A percentile compares a stretch with the other conserved stretches of the same genome.
Conservation (phyloP, 2,797 vertebrate species). For the Dendrocincla tyrannina region DNA sequence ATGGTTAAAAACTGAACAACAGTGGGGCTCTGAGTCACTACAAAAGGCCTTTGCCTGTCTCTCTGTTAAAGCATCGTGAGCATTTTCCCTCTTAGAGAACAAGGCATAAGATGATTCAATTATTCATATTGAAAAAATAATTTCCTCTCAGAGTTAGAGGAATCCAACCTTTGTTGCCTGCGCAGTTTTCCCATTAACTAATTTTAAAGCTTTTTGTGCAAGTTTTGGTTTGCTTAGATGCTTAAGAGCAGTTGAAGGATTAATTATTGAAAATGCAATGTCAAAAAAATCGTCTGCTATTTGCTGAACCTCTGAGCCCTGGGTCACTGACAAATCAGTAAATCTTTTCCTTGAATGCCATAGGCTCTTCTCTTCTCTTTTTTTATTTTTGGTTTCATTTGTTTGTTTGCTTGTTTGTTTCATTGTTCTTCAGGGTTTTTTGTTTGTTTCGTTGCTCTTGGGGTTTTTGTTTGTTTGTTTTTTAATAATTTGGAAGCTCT, state of each 20-base stretch:
- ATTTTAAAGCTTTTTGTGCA: not conserved
- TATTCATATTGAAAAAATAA: not conserved
- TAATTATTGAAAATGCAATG: not conserved
- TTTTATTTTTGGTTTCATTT: too few relatives aligned
- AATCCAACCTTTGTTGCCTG: not conserved
- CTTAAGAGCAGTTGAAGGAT: not conserved
- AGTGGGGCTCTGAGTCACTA: not conserved
- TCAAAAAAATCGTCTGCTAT: not conserved
- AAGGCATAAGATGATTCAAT: not conserved
- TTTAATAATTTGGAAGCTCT: not conserved
- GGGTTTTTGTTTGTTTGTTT: not conserved
- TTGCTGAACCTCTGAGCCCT: not conserved
- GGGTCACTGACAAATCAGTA: not conserved
- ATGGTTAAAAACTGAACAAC: not conserved
- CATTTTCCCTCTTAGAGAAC: not conserved
- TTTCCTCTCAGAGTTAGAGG: not conserved
- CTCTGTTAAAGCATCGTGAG: not conserved
- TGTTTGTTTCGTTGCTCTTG: too few relatives aligned
- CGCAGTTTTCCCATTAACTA: not conserved
- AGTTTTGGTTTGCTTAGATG: not conserved
- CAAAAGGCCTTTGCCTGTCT: not conserved
- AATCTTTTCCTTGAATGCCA: not conserved
- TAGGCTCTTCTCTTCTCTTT: fast-evolving
- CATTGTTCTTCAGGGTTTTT: too few relatives aligned
- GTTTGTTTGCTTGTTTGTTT: too few relatives aligned